Conservation (phyloP, 2,888 invertebrate species). For the Ornithoptera priamus region DNA sequence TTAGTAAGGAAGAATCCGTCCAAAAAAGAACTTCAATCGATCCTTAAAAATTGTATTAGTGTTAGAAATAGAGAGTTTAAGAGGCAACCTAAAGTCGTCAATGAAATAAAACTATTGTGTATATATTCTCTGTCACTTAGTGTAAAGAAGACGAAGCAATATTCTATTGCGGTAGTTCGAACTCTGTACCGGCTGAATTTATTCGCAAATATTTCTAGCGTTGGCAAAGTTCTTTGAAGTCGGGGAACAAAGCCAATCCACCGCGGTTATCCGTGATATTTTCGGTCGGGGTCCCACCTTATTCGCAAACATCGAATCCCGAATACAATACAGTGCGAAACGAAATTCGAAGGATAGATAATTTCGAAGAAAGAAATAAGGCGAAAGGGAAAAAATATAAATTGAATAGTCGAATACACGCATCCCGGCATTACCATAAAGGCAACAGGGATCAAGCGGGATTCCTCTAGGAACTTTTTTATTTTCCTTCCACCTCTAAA, state of each 20-base stretch:
- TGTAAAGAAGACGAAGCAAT: constrained; percentile 41
- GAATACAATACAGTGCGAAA: constrained; percentile 79
- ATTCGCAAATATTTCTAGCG: constrained; percentile 68
- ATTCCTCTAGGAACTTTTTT: constrained; percentile 80
- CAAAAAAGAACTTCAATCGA: too few species aligned
- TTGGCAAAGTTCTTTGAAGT: constrained; percentile 77
- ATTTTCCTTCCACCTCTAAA: constrained; percentile 81
- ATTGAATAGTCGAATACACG: constrained; percentile 80
- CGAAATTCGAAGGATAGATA: constrained; percentile 80
- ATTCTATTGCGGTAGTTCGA: constrained; percentile 46
- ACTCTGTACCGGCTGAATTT: constrained; percentile 54
- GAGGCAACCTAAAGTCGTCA: not conserved
- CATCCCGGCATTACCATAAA: constrained; percentile 79
- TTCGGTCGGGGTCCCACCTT: constrained; percentile 71
- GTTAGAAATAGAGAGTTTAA: not conserved
- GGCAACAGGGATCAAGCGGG: constrained; percentile 78
- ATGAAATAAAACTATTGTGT: not conserved
- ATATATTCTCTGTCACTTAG: constrained; percentile 13
- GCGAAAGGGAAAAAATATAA: constrained; percentile 77
- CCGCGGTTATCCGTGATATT: constrained; percentile 77
- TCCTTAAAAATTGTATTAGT: too few species aligned
- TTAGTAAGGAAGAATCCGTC: too few species aligned
- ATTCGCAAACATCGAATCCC: constrained; percentile 77
- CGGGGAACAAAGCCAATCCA: constrained; percentile 75
- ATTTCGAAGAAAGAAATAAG: constrained; percentile 78